A percentile compares a stretch with the other conserved stretches of the same genome.
These are phyloP conservation scores for Lamprologus ornatipinnis DNA, from an alignment of 2,113 vertebrate species.

Conservation along the genomic window DNA sequence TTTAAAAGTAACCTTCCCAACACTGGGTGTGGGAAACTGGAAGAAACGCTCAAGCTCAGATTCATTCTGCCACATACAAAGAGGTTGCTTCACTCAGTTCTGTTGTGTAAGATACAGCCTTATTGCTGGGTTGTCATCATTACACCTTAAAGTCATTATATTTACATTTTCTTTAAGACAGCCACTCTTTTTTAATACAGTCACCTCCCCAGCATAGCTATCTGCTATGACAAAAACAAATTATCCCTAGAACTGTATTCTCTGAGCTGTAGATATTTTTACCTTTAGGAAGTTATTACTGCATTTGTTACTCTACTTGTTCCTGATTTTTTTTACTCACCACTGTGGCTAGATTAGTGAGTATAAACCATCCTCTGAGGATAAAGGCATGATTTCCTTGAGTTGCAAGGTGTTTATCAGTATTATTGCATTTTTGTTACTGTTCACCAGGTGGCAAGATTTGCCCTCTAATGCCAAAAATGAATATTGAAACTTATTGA, in stretches of 20 bases:
- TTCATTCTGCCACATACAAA: neutral
- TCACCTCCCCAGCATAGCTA: neutral
- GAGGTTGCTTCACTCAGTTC: neutral
- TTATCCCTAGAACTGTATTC: neutral
- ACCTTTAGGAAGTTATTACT: conserved; percentile 6
- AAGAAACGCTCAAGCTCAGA: neutral
- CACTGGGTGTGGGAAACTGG: neutral
- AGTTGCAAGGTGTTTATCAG: neutral
- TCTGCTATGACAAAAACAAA: neutral
- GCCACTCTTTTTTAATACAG: neutral
- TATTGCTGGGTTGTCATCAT: neutral
- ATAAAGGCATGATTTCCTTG: neutral
- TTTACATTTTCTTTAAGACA: neutral
- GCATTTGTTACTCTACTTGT: neutral
- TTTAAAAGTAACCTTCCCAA: too few species aligned
- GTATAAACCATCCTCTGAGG: neutral
- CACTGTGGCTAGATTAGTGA: neutral
- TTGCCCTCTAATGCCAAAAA: conserved; percentile 3
- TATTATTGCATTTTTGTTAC: too few species aligned
- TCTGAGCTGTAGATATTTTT: neutral
- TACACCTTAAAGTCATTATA: neutral
- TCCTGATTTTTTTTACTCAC: conserved; percentile 4
- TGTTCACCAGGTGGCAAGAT: neutral
- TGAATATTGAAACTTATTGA: neutral
- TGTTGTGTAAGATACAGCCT: neutral